A percentile compares a stretch with the other conserved stretches of the same genome.
Evolutionary conservation across 30 jellyfish, hydroid and myxozoan species (phyloP).

Genomic region (Rhopilema esculentum): DNA sequence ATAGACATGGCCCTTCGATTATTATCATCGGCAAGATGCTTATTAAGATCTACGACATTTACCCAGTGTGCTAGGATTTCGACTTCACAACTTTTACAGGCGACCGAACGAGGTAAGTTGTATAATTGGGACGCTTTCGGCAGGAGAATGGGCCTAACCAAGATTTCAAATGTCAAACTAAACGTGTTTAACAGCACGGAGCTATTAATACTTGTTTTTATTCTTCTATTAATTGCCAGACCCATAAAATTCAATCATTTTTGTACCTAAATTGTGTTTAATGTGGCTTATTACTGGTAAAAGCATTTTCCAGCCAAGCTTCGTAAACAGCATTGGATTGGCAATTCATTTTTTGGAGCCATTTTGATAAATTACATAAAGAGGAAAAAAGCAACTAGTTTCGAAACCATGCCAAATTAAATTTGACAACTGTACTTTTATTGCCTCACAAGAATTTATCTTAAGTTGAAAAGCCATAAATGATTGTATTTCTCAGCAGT

Average conservation of each 20-base stretch:
- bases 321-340: too few species aligned
- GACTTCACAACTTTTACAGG: constrained; percentile 29
- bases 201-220: neutral
- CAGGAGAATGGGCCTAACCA: constrained; percentile 19
- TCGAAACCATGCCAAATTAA: too few species aligned
- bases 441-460: too few species aligned
- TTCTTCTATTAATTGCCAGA: neutral
- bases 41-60: constrained; percentile 28
- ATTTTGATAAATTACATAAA: too few species aligned
- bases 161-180: neutral
- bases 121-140: constrained; percentile 60
- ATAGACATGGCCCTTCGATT: constrained; percentile 67
- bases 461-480: too few species aligned
- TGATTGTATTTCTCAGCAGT: too few species aligned
- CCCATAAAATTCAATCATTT: neutral
- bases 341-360: too few species aligned
- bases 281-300: too few species aligned
- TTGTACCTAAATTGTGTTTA: too few species aligned
- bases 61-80: constrained; percentile 49
- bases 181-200: neutral
- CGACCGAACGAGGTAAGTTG: constrained; percentile 58
- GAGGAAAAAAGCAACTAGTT: too few species aligned
- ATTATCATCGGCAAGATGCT: constrained; percentile 44
- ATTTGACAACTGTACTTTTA: too few species aligned
- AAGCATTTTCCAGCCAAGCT: too few species aligned